A percentile compares a stretch with the other conserved stretches of the same genome.
Conservation (phyloP, 2,888 invertebrate genomes). For the Hydraecia micacea region DNA sequence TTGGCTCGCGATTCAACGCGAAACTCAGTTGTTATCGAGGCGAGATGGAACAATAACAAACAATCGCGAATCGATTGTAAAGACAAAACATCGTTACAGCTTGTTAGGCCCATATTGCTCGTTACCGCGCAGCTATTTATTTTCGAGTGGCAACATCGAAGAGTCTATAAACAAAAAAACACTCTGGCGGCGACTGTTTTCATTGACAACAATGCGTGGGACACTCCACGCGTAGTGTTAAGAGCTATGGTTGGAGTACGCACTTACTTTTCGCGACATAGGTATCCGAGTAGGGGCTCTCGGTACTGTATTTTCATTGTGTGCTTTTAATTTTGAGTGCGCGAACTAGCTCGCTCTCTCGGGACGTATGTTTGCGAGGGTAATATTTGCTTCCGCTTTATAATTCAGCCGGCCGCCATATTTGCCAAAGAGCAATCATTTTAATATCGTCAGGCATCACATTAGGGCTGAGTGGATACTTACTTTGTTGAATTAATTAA, state of each 20-base stretch:
- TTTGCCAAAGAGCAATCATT: conserved; percentile 92
- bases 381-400: conserved; percentile 91
- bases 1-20: conserved; percentile 68
- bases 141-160: conserved; percentile 89
- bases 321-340: conserved; percentile 92
- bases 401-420: conserved; percentile 91
- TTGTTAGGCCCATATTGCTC: conserved; percentile 88
- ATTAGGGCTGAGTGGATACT: conserved; percentile 87
- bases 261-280: conserved; percentile 90
- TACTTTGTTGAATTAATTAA: conserved; percentile 85
- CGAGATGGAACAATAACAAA: conserved; percentile 79
- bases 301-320: conserved; percentile 91
- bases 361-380: conserved; percentile 91
- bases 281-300: conserved; percentile 86
- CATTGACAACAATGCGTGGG: conserved; percentile 88
- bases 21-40: conserved; percentile 71
- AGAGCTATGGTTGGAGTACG: conserved; percentile 84
- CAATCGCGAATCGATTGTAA: conserved; percentile 81
- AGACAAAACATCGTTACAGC: conserved; percentile 87
- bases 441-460: conserved; percentile 91
- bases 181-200: conserved; percentile 88
- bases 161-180: conserved; percentile 90
- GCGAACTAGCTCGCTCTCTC: conserved; percentile 91
- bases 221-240: conserved; percentile 83
- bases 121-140: conserved; percentile 87